A percentile compares a stretch with the other conserved stretches of the same genome.
phyloP scores from a whole-genome alignment of 2,113 vertebrate genomes.

The Macrotus californicus region DNA sequence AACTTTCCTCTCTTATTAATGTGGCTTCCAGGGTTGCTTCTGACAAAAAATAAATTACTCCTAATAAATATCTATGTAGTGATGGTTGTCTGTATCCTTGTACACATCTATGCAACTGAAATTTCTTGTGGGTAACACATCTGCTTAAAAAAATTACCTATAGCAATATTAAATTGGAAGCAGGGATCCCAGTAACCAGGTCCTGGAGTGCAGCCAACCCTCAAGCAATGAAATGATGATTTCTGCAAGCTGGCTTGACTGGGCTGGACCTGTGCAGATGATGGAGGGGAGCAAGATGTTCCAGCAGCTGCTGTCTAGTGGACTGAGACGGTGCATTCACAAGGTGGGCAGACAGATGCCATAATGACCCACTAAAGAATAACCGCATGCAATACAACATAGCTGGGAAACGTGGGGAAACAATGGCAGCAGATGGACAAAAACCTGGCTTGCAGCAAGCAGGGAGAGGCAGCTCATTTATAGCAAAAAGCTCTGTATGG shows the following conservation, averaged over 20 bases:
- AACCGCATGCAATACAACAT: slow-evolving; percentile 15
- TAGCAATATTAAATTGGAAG: slow-evolving; percentile 23
- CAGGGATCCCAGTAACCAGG: slow-evolving; percentile 12
- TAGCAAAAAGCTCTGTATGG: slow-evolving; percentile 25
- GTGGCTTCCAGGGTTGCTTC: not conserved
- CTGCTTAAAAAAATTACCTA: not conserved
- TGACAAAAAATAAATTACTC: not conserved
- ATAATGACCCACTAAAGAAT: slow-evolving; percentile 63
- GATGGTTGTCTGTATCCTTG: not conserved
- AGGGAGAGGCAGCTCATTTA: slow-evolving; percentile 57
- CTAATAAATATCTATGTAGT: not conserved
- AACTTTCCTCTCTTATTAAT: not conserved
- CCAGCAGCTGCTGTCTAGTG: slow-evolving; percentile 65
- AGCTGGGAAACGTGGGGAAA: slow-evolving; percentile 39
- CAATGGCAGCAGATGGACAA: slow-evolving; percentile 67
- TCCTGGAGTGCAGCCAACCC: slow-evolving; percentile 50
- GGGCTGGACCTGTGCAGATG: slow-evolving; percentile 35
- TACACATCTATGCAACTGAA: not conserved
- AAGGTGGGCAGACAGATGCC: slow-evolving; percentile 71
- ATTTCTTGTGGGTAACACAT: slow-evolving; percentile 26
- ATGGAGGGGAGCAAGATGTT: slow-evolving; percentile 46
- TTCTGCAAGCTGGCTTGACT: slow-evolving; percentile 44
- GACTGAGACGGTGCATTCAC: slow-evolving; percentile 43
- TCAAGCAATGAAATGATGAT: slow-evolving; percentile 36
- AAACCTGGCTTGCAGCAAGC: slow-evolving; percentile 40